Conservation (phyloP, 2,888 invertebrate genomes). For the Drosophila trichaetosa region DNA sequence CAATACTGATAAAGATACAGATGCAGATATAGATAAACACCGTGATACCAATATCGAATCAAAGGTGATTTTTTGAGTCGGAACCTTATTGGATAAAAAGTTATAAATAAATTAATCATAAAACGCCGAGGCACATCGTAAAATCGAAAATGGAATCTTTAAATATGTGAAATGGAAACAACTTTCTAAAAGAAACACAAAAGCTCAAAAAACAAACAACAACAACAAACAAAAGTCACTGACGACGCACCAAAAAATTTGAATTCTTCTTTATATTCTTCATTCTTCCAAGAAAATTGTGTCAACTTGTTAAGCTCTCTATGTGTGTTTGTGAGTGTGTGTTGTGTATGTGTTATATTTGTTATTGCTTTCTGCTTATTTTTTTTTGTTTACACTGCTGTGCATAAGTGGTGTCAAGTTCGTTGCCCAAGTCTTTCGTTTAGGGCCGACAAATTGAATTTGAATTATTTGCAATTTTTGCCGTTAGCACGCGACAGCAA, state of each 20-base stretch:
- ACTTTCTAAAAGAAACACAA: conserved; percentile 71
- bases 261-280: conserved; percentile 78
- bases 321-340: conserved; percentile 32
- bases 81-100: conserved; percentile 45
- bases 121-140: conserved; percentile 18
- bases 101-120: conserved; percentile 58
- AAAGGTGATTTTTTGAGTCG: conserved; percentile 63
- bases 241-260: conserved; percentile 59
- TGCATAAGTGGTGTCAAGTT: conserved; percentile 52
- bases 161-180: conserved; percentile 77
- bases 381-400: conserved; percentile 16
- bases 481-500: conserved; percentile 42
- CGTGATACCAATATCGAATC: conserved; percentile 1
- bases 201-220: conserved; percentile 28
- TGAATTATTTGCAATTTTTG: not conserved
- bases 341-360: conserved; percentile 5
- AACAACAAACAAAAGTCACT: conserved; percentile 36
- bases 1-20: not conserved
- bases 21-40: not conserved
- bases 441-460: conserved; percentile 62
- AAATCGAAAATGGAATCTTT: conserved; percentile 76
- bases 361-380: conserved; percentile 21
- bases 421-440: conserved; percentile 76
- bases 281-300: conserved; percentile 80
- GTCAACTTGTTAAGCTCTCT: conserved; percentile 65